phyloP scores from a whole-genome alignment of 2,797 vertebrate genomes.

The Knipowitschia caucasica region DNA sequence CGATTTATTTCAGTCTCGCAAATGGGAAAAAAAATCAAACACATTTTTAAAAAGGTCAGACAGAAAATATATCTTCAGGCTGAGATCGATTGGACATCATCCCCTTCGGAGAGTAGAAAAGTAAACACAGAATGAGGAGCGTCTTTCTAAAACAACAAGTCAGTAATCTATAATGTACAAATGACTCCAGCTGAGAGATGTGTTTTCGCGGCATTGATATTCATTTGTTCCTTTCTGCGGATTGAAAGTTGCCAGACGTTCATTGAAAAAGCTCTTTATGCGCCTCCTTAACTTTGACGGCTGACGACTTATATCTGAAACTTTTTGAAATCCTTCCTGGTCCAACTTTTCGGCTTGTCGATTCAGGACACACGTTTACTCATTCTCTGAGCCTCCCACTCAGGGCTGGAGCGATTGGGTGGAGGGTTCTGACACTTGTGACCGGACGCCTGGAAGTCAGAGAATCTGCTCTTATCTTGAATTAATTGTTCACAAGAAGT shows the following conservation, averaged over 20 bases:
- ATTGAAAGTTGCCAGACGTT: neutral
- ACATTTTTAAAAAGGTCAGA: constrained; percentile 55
- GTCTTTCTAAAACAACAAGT: constrained; percentile 5
- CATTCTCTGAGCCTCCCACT: neutral
- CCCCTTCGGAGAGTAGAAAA: neutral
- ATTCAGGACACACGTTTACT: neutral
- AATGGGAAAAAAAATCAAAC: constrained; percentile 38
- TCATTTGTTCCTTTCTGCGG: constrained; percentile 4
- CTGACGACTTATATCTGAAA: neutral
- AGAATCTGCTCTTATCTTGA: too few relatives aligned
- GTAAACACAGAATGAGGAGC: constrained; percentile 20
- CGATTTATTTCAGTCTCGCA: constrained; percentile 49
- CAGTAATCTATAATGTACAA: constrained; percentile 21
- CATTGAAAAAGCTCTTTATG: neutral
- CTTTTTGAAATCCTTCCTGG: neutral
- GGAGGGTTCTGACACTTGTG: too few relatives aligned
- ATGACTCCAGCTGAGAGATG: neutral
- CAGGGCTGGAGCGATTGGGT: neutral
- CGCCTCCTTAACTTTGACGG: neutral
- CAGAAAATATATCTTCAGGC: constrained; percentile 39
- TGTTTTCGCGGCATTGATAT: neutral
- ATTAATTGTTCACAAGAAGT: neutral
- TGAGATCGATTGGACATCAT: constrained; percentile 41
- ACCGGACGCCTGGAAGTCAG: too few relatives aligned
- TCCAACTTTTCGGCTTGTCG: neutral